A percentile compares a stretch with the other conserved stretches of the same genome.
Conservation (phyloP, 2,113 vertebrate species). For the Trogon surrucura region DNA sequence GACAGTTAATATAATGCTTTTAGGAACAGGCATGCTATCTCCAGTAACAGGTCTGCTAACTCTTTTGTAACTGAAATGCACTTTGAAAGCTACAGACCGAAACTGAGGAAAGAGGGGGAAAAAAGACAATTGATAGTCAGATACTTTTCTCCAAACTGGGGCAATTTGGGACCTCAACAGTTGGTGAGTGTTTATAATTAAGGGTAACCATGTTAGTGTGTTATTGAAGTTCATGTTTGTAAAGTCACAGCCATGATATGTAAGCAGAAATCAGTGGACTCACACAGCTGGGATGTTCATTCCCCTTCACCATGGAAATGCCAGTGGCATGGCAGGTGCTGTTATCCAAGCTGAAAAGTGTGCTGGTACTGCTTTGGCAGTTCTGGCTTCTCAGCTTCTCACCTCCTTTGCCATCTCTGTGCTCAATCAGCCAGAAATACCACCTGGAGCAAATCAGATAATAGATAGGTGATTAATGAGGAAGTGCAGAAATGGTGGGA, state of each 20-base stretch:
- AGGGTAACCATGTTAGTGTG: fast-evolving
- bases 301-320: background rate
- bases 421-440: background rate
- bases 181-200: background rate
- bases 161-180: background rate
- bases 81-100: background rate
- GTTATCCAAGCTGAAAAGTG: background rate
- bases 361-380: background rate
- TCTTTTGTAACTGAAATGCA: background rate
- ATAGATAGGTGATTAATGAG: background rate
- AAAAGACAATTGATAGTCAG: background rate
- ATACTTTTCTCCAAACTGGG: background rate
- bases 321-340: fast-evolving
- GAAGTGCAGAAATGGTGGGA: background rate
- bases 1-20: background rate
- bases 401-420: fast-evolving
- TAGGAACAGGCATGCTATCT: background rate
- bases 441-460: background rate
- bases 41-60: background rate
- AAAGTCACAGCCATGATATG: background rate
- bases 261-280: background rate
- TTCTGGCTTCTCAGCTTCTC: background rate
- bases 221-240: background rate
- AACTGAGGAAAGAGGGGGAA: background rate
- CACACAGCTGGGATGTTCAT: background rate